phyloP scores from a whole-genome alignment of 1,140 invertebrate species.

The Brachionus calyciflorus region DNA sequence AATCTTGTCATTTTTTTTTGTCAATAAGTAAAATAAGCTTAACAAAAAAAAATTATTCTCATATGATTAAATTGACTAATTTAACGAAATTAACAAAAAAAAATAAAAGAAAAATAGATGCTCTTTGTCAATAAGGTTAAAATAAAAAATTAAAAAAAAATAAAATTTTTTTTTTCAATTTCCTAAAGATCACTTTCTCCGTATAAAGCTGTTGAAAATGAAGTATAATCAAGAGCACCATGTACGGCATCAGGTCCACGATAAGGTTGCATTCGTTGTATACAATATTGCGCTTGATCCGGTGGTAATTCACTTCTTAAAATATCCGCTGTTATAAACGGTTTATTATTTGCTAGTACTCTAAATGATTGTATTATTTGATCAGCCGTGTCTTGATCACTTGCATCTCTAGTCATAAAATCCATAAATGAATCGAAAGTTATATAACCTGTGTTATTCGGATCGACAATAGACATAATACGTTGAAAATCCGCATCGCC shows the following conservation, averaged over 20 bases:
- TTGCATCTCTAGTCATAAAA: slow-evolving; percentile 98
- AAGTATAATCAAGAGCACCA: slow-evolving; percentile 94
- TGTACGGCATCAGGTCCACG: slow-evolving; percentile 61
- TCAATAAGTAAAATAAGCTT: no score
- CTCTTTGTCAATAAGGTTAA: no score
- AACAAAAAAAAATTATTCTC: no score
- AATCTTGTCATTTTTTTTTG: no score
- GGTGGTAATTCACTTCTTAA: slow-evolving; percentile 91
- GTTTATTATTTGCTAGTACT: slow-evolving; percentile 94
- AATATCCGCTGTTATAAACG: slow-evolving; percentile 94
- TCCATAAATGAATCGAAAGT: slow-evolving; percentile 99
- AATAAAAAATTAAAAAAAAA: no score
- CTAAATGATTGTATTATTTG: slow-evolving; percentile 95
- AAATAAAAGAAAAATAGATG: no score
- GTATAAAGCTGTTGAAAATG: slow-evolving; percentile 96
- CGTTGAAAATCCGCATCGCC: slow-evolving; percentile 97
- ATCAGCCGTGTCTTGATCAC: slow-evolving; percentile 81
- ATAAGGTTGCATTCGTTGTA: slow-evolving; percentile 94
- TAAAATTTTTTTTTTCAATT: no score
- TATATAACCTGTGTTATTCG: slow-evolving; percentile 90
- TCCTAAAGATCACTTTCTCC: slow-evolving; percentile 82
- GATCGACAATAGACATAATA: slow-evolving; percentile 93
- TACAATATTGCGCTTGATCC: slow-evolving; percentile 98
- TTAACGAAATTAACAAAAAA: no score
- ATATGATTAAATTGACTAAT: no score